Conservation (phyloP, 2,797 vertebrate species). For the Sebastes taczanowskii region DNA sequence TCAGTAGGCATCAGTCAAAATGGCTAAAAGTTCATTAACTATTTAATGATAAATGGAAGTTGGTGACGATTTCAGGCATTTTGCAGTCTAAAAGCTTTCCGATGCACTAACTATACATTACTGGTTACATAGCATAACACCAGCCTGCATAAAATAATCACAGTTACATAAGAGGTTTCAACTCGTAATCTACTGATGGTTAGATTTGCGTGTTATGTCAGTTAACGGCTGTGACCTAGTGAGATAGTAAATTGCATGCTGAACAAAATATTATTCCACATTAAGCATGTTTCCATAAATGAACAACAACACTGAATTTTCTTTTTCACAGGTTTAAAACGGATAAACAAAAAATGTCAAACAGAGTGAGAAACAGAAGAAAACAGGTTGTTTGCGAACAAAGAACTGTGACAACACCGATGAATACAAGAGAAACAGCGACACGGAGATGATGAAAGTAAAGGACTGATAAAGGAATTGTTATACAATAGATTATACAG, state of each 20-base stretch:
- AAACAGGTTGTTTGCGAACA: background rate
- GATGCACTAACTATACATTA: background rate
- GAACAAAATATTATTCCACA: background rate
- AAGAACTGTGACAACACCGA: background rate
- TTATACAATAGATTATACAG: background rate
- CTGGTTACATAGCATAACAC: background rate
- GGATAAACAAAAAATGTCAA: background rate
- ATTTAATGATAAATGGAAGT: too few species aligned
- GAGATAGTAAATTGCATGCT: background rate
- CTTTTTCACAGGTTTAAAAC: background rate
- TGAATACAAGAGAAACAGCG: background rate
- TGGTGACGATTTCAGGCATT: background rate
- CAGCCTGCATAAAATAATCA: constrained; percentile 30
- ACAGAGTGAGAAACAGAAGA: background rate
- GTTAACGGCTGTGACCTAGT: background rate
- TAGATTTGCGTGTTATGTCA: constrained; percentile 1
- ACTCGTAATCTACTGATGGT: constrained; percentile 28
- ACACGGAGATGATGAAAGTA: background rate
- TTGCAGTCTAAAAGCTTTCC: background rate
- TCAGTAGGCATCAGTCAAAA: background rate
- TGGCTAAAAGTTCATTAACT: background rate
- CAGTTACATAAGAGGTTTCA: constrained; percentile 46
- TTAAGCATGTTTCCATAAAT: background rate
- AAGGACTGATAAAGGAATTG: background rate
- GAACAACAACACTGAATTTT: background rate